Percentiles rank a stretch among this genome's conserved stretches.
Conservation (phyloP, 2,888 invertebrate species). For the Dryomyza anilis region DNA sequence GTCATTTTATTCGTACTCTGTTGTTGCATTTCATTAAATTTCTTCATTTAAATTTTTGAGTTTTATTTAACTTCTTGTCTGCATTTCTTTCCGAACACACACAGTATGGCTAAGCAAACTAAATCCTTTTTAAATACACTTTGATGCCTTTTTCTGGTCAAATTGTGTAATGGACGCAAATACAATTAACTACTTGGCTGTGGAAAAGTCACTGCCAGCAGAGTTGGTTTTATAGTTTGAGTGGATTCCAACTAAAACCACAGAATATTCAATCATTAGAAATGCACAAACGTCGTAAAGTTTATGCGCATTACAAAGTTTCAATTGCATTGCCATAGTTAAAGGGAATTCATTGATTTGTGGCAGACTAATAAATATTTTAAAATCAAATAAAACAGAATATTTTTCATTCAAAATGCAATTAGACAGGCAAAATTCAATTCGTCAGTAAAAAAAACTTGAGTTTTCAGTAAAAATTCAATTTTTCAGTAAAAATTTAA, state of each 20-base stretch:
- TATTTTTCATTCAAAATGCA: too few species aligned
- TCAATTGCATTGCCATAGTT: too few species aligned
- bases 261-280: conserved; percentile 17
- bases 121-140: conserved; percentile 5
- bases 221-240: too few species aligned
- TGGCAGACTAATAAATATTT: too few species aligned
- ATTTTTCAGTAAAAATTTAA: too few species aligned
- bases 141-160: conserved; percentile 2
- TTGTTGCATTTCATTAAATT: background rate
- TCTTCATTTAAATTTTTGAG: background rate
- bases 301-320: too few species aligned
- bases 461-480: too few species aligned
- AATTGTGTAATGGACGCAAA: conserved; percentile 1
- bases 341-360: too few species aligned
- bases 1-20: background rate
- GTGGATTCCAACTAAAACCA: background rate
- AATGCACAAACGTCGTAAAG: conserved; percentile 13
- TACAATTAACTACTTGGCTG: conserved; percentile 4
- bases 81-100: background rate
- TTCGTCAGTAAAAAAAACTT: too few species aligned
- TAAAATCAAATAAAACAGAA: too few species aligned
- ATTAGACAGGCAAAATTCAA: too few species aligned
- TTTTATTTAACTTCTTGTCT: background rate
- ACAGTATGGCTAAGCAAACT: background rate
- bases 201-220: too few species aligned